Evolutionary conservation across 2,113 vertebrate species (phyloP).

Genomic region (Crotophaga sulcirostris): DNA sequence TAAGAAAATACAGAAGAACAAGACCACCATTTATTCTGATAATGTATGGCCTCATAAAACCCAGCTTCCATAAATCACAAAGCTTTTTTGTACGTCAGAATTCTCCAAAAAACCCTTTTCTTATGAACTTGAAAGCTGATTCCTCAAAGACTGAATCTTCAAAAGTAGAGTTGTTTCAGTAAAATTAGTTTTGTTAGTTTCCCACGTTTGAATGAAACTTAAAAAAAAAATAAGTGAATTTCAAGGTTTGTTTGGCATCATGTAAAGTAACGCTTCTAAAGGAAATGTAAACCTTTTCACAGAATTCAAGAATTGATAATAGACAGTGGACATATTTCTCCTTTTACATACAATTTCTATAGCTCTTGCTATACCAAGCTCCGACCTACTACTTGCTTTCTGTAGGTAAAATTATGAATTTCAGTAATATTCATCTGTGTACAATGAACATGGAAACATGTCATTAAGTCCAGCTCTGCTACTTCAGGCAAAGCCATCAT

Average conservation of each 20-base stretch:
- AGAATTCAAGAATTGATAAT: background rate
- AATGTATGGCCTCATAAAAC: constrained; percentile 40
- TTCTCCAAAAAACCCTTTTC: background rate
- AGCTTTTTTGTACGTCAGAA: background rate
- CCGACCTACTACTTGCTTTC: background rate
- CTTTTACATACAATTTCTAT: background rate
- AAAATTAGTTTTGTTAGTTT: background rate
- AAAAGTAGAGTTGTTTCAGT: background rate
- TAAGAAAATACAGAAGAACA: constrained; percentile 67
- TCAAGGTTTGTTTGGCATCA: background rate
- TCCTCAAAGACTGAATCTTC: background rate
- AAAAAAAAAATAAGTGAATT: background rate
- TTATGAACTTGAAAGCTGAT: background rate
- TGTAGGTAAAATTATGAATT: background rate
- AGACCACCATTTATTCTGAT: constrained; percentile 62
- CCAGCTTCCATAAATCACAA: background rate
- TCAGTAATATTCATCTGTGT: background rate
- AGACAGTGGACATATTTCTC: background rate
- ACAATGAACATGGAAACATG: background rate
- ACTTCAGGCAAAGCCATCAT: background rate
- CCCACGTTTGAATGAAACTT: background rate
- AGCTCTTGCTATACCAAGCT: too few species aligned
- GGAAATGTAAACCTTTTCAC: background rate
- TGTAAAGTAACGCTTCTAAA: background rate
- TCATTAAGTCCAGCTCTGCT: background rate